Evolutionary conservation across 2,888 invertebrate genomes (phyloP).

Genomic region (Machimus rusticus): DNA sequence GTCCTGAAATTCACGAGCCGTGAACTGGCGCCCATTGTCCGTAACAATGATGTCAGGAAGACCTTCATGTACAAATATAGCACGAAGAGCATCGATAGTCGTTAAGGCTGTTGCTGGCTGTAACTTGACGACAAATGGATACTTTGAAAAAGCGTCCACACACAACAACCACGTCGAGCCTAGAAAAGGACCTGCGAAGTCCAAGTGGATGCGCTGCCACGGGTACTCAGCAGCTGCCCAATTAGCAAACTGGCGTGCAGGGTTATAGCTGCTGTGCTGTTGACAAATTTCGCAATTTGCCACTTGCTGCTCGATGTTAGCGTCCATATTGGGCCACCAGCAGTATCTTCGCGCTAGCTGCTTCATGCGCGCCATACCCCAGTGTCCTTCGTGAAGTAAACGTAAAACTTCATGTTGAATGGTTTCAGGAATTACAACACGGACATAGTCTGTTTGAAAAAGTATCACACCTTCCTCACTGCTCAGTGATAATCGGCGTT

Average conservation of each 20-base stretch:
- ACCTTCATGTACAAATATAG: background rate
- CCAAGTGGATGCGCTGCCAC: background rate
- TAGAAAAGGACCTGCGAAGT: background rate
- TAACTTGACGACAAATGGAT: background rate
- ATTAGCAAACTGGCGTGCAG: background rate
- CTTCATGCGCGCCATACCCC: constrained; percentile 26
- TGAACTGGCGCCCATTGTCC: background rate
- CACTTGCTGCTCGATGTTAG: background rate
- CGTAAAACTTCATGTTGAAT: background rate
- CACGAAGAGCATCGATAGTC: background rate
- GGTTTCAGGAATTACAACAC: background rate
- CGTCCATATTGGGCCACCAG: constrained; percentile 39
- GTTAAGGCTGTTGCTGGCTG: background rate
- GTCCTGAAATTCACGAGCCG: background rate
- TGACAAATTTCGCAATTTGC: too few species aligned
- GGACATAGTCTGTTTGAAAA: background rate
- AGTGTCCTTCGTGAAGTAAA: constrained; percentile 30
- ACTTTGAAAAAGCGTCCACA: background rate
- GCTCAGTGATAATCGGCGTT: background rate
- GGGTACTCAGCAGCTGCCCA: background rate
- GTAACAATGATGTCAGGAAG: too few species aligned
- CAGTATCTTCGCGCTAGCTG: constrained; percentile 38
- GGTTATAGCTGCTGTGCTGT: too few species aligned
- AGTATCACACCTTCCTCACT: background rate
- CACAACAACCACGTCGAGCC: background rate